A percentile compares a stretch with the other conserved stretches of the same genome.
Conservation (phyloP, 1,140 invertebrate species). For the Trachelipus rathkii region DNA sequence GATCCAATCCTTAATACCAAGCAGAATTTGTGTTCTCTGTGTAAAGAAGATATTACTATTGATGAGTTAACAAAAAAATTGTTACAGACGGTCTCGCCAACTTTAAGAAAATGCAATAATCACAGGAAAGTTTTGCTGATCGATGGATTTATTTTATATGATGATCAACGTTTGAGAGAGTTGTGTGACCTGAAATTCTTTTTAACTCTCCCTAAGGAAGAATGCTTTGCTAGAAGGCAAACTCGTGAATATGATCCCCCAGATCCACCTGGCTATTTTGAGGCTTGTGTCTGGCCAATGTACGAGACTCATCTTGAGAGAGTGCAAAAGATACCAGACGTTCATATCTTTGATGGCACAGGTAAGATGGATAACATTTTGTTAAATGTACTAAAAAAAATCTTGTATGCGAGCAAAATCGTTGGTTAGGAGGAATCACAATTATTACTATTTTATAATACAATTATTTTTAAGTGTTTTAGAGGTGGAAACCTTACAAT, state of each 20-base stretch:
- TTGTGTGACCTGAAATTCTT: slow-evolving; percentile 70
- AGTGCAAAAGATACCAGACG: background rate
- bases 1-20: background rate
- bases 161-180: slow-evolving; percentile 60
- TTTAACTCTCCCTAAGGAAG: slow-evolving; percentile 62
- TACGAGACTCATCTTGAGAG: slow-evolving; percentile 50
- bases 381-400: background rate
- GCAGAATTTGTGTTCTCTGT: background rate
- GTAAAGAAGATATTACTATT: background rate
- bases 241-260: slow-evolving; percentile 67
- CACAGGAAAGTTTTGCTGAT: slow-evolving; percentile 58
- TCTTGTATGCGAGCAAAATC: background rate
- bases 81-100: background rate
- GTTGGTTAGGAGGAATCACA: too few relatives aligned
- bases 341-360: background rate
- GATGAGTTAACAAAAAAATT: background rate
- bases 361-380: background rate
- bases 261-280: slow-evolving; percentile 73
- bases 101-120: background rate
- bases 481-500: too few relatives aligned
- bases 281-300: slow-evolving; percentile 70
- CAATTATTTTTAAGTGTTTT: too few relatives aligned
- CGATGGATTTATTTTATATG: slow-evolving; percentile 72
- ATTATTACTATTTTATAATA: too few relatives aligned
- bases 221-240: slow-evolving; percentile 56